Conservation (phyloP, 1,140 invertebrate species). For the Psilanteris sp. region DNA sequence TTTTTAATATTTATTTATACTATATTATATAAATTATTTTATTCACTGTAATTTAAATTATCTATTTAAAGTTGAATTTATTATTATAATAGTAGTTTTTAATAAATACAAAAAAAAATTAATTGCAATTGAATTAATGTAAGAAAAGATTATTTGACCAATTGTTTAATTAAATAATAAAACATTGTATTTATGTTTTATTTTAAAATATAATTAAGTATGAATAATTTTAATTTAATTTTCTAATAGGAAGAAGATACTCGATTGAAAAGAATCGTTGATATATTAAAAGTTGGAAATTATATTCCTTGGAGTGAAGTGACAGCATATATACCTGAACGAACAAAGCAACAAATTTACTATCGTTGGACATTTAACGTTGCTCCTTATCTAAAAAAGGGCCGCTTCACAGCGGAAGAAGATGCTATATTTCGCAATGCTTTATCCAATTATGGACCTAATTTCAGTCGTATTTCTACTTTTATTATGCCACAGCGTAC, state of each 20-base stretch:
- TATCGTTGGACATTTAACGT: conserved; percentile 78
- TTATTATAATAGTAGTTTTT: too few species aligned
- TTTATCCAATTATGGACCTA: conserved; percentile 81
- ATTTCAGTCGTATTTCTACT: conserved; percentile 80
- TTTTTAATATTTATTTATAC: too few species aligned
- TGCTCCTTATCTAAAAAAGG: conserved; percentile 78
- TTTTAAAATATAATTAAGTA: too few species aligned
- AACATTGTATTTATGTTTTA: too few species aligned
- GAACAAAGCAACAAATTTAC: conserved; percentile 84
- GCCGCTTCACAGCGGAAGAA: conserved; percentile 83
- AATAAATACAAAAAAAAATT: too few species aligned
- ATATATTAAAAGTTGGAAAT: conserved; percentile 81
- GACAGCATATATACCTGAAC: conserved; percentile 81
- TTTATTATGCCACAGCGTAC: conserved; percentile 80
- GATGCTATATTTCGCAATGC: conserved; percentile 82
- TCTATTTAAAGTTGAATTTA: too few species aligned
- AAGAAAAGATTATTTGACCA: too few species aligned
- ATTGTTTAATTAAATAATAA: too few species aligned
- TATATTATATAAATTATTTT: too few species aligned
- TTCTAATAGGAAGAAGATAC: conserved; percentile 82
- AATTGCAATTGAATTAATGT: too few species aligned
- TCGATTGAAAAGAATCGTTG: conserved; percentile 80
- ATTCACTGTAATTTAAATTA: too few species aligned
- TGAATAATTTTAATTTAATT: too few species aligned
- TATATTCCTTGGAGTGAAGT: conserved; percentile 85